Base-by-base conservation (phyloP, 2,113 vertebrate genomes). In the Marcusenius ussheri region DNA sequence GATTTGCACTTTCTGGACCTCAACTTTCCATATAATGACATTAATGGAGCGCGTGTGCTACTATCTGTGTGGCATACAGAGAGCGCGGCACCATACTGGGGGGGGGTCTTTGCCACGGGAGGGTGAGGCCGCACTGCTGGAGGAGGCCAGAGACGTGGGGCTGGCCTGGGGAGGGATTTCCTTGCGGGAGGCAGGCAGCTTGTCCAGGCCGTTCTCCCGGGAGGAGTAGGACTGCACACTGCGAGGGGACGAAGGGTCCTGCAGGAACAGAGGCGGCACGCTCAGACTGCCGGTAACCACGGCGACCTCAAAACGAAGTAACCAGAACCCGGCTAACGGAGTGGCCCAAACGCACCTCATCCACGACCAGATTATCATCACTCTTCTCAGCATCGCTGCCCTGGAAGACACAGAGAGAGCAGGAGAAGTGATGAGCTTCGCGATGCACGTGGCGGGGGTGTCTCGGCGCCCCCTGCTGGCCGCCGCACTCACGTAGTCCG, bases 301-400 rank as follows among this genome's bases (percentile, higher is more conserved):
- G 45, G 62, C 15, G 47, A 47, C 24, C n/a, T 3, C 3, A 21
- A 77, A 24, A 6, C 21, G 13, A 83, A n/a, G 45, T 8, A 11
- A 83, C 8, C 9, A 6, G 13, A 35, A 56, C 13, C 35, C 13
- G n/a, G 15, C 66, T 21, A 56, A 31, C 21, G 21, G 35, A 2
- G 62, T 11, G 58, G 15, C 6, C 39, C 42, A 92, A 91, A 94
- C 96, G 91, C 90, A 96, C 96, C 96, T 96, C 98, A 91, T 98
- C 97, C 91, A 98, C 98, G 90, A 98, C 97, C 95, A 98, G 93
- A 94, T 98, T 98, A 95, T 98, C 97, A 88, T 98, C 97, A 3
- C 98, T 98, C 91, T 98, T 98, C 92, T 98, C 98, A 0, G 96
- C 98, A 2, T 98, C 98, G 0, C 98, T 98, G 93, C 97, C 97